Conservation (phyloP, 2,888 invertebrate species). For the Epistrophe eligans region DNA sequence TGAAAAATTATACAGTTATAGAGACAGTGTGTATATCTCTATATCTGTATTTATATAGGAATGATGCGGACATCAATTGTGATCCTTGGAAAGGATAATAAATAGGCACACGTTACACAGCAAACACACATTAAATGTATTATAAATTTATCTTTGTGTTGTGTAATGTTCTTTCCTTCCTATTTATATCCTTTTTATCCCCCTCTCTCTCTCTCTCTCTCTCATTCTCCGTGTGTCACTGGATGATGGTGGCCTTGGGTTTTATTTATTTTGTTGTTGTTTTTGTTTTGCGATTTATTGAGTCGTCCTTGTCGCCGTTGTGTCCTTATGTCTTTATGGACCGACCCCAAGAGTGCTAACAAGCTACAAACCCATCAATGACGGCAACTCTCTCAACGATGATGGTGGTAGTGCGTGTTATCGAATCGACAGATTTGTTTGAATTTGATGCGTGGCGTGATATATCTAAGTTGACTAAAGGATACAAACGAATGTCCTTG, state of each 20-base stretch:
- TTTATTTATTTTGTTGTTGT: not conserved
- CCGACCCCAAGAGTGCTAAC: conserved; percentile 66
- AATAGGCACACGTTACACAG: conserved; percentile 73
- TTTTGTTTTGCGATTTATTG: conserved; percentile 59
- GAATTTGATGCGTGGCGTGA: conserved; percentile 61
- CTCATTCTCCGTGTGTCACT: not conserved
- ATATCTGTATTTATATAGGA: conserved; percentile 5
- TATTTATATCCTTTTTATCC: not conserved
- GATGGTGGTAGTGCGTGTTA: conserved; percentile 35
- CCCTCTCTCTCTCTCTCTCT: not conserved
- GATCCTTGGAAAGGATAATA: conserved; percentile 69
- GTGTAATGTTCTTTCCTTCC: conserved; percentile 17
- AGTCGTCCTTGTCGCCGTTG: conserved; percentile 65
- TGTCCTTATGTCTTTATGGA: conserved; percentile 73
- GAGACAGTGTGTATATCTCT: not conserved
- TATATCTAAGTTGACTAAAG: conserved; percentile 58
- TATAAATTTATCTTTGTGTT: conserved; percentile 66
- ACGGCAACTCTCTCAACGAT: not conserved
- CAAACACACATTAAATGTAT: conserved; percentile 74
- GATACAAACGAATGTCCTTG: conserved; percentile 46
- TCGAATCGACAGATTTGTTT: conserved; percentile 57
- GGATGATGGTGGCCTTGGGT: conserved; percentile 39
- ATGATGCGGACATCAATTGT: conserved; percentile 52
- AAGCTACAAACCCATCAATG: conserved; percentile 66
- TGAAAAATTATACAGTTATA: conserved; percentile 66